Evolutionary conservation across 2,113 vertebrate genomes (phyloP), one percentile per base, ranked within the genome.

Genomic region (Microtus pennsylvanicus): DNA sequence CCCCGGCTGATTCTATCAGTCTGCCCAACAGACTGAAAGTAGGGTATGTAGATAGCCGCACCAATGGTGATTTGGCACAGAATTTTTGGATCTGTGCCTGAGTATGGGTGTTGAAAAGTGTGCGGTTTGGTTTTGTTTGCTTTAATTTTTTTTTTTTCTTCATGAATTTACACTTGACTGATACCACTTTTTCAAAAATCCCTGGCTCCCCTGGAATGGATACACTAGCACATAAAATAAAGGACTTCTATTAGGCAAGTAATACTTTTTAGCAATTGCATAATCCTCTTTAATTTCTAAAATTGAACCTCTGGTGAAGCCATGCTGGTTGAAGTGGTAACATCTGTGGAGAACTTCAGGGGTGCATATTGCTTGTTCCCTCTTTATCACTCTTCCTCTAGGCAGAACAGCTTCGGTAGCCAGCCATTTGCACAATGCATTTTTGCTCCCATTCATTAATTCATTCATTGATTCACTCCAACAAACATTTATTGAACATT

Each of bases 201-300:
- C 30, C 14, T 85, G 63, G 80, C 42, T 80, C 16, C 65, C 38
- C 35, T 42, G 26, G 7, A 86, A 13, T 55, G 3, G 26, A 11
- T 38, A 52, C 30, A 35, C 35, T 88, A 42, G 35, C 74, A 58
- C 76, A 69, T 38, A 82, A 85, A 87, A 55, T 33, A 24, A 89
- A 52, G 35, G 4, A 33, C 35, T 67, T 75, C 72, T 65, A 45
- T 63, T 30, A 55, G 21, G 63, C 33, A 76, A 77, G 19, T 78
- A 38, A 26, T 75, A 75, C 38, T 88, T 89, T 35, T 24, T 17
- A 30, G 0, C 21, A 63, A 72, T 47, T 88, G 26, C 50, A 74
- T 85, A 80, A 97, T 92, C 7, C 42, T 96, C 50, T 83, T 87
- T 78, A 82, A 70, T 88, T 96, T 95, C 61, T 50, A 72, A 67